These are phyloP conservation scores for Entomyzon cyanotis DNA, from an alignment of 2,113 vertebrate genomes.

Conservation along the genomic window DNA sequence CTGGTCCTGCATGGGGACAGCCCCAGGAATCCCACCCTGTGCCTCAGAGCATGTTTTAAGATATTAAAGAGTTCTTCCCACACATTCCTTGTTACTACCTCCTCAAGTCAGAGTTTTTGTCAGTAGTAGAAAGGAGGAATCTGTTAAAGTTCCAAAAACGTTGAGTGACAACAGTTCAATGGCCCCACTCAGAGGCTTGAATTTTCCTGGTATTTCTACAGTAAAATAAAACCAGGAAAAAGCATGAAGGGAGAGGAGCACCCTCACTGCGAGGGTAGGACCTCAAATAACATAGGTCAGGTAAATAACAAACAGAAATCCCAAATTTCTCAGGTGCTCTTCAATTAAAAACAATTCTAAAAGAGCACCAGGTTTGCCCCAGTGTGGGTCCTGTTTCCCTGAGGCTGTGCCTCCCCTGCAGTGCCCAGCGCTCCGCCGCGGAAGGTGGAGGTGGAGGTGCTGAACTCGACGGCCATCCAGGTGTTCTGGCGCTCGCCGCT, in stretches of 20 bases:
- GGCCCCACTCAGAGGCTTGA: not conserved
- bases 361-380: not conserved
- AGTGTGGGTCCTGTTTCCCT: not conserved
- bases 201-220: not conserved
- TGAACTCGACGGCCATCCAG: constrained; percentile 93
- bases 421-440: constrained; percentile 95
- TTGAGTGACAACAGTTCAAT: not conserved
- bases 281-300: not conserved
- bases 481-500: constrained; percentile 94
- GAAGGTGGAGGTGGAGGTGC: constrained; percentile 92
- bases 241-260: not conserved
- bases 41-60: not conserved
- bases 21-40: not conserved
- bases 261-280: not conserved
- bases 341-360: not conserved
- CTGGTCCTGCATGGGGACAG: not conserved
- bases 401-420: constrained; percentile 38
- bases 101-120: not conserved
- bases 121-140: not conserved
- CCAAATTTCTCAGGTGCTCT: not conserved
- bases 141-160: not conserved
- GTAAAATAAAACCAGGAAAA: not conserved
- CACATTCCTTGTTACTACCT: not conserved
- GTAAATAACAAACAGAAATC: not conserved
- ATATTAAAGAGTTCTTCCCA: not conserved